Percentiles rank a stretch among this genome's conserved stretches.
These are phyloP conservation scores for Aphelocoma coerulescens DNA, from an alignment of 2,113 vertebrate species.

Conservation along the genomic window DNA sequence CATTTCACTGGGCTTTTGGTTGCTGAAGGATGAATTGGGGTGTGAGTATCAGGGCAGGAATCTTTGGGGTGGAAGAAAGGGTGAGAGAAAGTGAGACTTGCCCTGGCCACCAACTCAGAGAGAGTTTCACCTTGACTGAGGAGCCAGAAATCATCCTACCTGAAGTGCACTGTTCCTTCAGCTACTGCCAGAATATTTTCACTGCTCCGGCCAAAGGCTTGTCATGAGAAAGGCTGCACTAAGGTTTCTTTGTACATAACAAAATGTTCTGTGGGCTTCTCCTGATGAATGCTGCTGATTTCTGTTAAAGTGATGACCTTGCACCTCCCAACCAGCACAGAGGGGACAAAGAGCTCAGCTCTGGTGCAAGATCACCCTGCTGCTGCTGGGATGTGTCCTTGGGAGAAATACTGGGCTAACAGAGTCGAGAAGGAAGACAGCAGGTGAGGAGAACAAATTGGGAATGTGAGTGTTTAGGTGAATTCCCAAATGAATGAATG, in stretches of 20 bases:
- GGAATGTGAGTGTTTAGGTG: background rate
- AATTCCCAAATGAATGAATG: background rate
- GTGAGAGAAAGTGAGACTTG: background rate
- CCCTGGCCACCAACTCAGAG: background rate
- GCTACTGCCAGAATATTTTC: conserved; percentile 10
- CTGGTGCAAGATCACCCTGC: background rate
- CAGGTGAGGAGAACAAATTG: background rate
- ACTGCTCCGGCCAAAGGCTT: background rate
- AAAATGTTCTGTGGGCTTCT: background rate
- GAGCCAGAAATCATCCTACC: background rate
- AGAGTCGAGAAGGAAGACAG: background rate
- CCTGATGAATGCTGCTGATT: background rate
- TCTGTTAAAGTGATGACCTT: background rate
- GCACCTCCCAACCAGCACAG: background rate
- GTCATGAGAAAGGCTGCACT: background rate
- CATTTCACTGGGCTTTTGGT: background rate
- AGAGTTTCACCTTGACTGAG: background rate
- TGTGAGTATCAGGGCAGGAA: background rate
- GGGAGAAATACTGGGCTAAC: background rate
- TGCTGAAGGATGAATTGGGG: background rate
- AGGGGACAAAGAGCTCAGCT: background rate
- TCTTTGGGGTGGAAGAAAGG: background rate
- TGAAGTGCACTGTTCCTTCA: background rate
- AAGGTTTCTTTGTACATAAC: background rate
- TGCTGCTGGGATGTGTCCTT: background rate